Evolutionary conservation across 2,888 invertebrate genomes (phyloP).

Genomic region (Gymnoscelis rufifasciata): DNA sequence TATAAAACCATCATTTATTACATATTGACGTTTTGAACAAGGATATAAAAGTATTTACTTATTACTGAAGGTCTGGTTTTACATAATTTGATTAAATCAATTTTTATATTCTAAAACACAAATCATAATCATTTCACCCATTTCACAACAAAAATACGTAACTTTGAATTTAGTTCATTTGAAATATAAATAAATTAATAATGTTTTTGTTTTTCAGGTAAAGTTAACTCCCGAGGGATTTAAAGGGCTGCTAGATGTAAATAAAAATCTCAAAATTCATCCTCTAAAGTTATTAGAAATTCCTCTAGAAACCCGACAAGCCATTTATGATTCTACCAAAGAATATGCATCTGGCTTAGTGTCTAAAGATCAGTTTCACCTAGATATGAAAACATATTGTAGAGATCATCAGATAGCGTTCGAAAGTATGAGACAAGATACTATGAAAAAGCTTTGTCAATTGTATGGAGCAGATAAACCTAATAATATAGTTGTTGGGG

Average conservation of each 20-base stretch:
- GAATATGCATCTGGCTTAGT: background rate
- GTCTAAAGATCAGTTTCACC: background rate
- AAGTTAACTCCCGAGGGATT: constrained; percentile 10
- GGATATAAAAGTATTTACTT: too few species aligned
- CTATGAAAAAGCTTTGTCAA: constrained; percentile 5
- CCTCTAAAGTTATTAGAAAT: constrained; percentile 12
- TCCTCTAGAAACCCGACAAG: constrained; percentile 1
- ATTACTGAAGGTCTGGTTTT: too few species aligned
- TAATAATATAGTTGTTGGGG: constrained; percentile 4
- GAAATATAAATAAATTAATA: too few species aligned
- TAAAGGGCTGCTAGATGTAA: constrained; percentile 10
- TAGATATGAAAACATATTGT: constrained; percentile 3
- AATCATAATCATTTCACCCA: too few species aligned
- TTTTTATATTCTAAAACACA: too few species aligned
- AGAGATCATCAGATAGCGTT: constrained; percentile 7
- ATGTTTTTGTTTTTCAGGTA: constrained; percentile 4
- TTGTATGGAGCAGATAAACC: constrained; percentile 4
- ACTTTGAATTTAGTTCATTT: too few species aligned
- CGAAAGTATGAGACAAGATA: constrained; percentile 12
- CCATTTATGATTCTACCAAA: constrained; percentile 8
- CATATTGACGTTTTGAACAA: too few species aligned
- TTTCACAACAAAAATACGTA: too few species aligned
- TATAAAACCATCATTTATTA: too few species aligned
- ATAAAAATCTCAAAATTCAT: constrained; percentile 10
- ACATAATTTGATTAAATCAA: too few species aligned